These are phyloP conservation scores for Sphyrna mokarran DNA, from an alignment of 2,113 vertebrate genomes.

Conservation along the genomic window DNA sequence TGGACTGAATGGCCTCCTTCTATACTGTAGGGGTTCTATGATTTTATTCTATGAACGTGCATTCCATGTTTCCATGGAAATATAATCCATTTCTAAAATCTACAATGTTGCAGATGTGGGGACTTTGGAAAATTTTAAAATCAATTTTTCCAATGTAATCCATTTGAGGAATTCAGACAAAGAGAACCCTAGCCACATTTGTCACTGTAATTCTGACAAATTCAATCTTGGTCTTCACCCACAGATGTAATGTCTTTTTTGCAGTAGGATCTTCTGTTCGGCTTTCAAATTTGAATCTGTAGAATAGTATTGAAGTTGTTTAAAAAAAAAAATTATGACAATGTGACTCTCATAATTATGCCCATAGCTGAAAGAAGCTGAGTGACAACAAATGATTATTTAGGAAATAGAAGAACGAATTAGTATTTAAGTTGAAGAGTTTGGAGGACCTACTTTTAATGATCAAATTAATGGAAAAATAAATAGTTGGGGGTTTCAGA, in stretches of 20 bases:
- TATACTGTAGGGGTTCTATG: no score
- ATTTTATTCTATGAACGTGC: no score
- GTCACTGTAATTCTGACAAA: background rate
- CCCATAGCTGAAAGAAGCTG: background rate
- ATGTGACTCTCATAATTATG: background rate
- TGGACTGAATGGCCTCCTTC: no score
- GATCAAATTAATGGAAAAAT: background rate
- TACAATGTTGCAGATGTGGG: background rate
- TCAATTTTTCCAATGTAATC: background rate
- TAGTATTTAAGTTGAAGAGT: background rate
- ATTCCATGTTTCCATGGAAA: background rate
- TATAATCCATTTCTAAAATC: background rate
- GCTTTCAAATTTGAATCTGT: background rate
- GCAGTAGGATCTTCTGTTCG: background rate
- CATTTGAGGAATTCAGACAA: no score
- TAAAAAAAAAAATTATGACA: background rate
- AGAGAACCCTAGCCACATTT: no score
- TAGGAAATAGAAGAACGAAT: background rate
- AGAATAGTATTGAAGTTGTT: background rate
- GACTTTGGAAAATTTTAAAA: background rate
- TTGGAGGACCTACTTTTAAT: background rate
- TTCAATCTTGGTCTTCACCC: background rate
- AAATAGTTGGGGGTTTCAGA: background rate
- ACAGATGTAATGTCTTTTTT: background rate
- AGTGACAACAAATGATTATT: background rate